Conservation (phyloP, 2,888 invertebrate species). For the Cantharis nigra region DNA sequence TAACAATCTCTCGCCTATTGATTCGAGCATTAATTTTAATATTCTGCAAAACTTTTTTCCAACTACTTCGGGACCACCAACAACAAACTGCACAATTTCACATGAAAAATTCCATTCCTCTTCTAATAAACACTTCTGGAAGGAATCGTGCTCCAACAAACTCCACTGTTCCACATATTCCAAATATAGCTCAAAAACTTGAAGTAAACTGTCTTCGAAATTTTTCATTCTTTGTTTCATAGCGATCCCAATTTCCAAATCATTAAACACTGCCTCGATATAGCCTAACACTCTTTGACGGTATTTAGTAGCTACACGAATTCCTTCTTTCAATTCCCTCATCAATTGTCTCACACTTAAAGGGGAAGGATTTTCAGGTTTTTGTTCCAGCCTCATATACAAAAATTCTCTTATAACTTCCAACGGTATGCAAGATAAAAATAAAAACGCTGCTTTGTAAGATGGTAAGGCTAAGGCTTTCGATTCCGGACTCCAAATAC, state of each 20-base stretch:
- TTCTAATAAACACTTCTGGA: slow-evolving; percentile 78
- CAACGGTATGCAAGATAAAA: slow-evolving; percentile 82
- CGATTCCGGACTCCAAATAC: slow-evolving; percentile 78
- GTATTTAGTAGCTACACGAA: slow-evolving; percentile 81
- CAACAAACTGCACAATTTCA: slow-evolving; percentile 75
- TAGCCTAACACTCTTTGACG: slow-evolving; percentile 76
- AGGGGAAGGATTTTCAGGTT: slow-evolving; percentile 81
- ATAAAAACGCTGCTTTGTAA: slow-evolving; percentile 82
- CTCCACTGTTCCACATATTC: slow-evolving; percentile 87
- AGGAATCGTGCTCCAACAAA: slow-evolving; percentile 64
- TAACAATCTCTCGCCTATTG: slow-evolving; percentile 57
- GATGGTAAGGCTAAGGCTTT: slow-evolving; percentile 80
- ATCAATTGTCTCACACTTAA: slow-evolving; percentile 81
- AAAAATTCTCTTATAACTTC: slow-evolving; percentile 94
- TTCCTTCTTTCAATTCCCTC: slow-evolving; percentile 87
- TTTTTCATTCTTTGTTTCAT: slow-evolving; percentile 67
- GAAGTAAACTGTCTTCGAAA: slow-evolving; percentile 78
- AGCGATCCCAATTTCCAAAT: slow-evolving; percentile 55
- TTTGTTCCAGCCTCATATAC: slow-evolving; percentile 79
- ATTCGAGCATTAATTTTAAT: slow-evolving; percentile 56
- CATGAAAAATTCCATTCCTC: slow-evolving; percentile 89
- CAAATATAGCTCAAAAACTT: slow-evolving; percentile 73
- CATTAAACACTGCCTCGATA: slow-evolving; percentile 63
- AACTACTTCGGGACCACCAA: slow-evolving; percentile 74
- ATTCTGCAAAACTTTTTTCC: slow-evolving; percentile 74